Evolutionary conservation across 2,113 vertebrate species (phyloP).

Genomic region (Plestiodon gilberti): DNA sequence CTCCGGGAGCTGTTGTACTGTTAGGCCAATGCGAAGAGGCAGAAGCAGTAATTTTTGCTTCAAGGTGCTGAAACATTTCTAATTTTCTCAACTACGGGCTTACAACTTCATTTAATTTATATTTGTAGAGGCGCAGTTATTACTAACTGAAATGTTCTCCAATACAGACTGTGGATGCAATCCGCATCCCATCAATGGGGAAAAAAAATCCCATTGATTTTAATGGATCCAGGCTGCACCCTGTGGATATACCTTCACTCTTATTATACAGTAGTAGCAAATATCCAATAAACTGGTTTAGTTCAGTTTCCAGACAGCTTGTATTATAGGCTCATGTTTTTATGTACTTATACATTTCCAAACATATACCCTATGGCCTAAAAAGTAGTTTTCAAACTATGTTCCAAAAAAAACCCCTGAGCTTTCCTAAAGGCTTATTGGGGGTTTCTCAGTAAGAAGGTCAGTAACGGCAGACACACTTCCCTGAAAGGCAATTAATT

Average conservation of each 20-base stretch:
- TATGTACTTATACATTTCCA: background rate
- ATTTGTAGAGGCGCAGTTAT: background rate
- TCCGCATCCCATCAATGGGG: background rate
- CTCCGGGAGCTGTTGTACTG: conserved; percentile 45
- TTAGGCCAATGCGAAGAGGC: background rate
- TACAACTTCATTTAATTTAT: conserved; percentile 28
- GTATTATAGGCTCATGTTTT: background rate
- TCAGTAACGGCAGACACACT: background rate
- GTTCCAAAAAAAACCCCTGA: background rate
- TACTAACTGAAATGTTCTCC: background rate
- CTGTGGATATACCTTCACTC: background rate
- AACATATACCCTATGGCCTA: background rate
- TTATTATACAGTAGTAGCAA: accelerated
- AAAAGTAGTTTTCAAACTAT: background rate
- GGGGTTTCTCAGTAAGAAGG: background rate
- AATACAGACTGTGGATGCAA: background rate
- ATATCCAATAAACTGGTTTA: accelerated
- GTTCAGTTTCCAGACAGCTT: background rate
- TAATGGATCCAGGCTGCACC: background rate
- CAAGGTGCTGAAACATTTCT: conserved; percentile 24
- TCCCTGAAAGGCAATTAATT: background rate
- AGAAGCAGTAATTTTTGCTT: background rate
- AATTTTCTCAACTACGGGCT: conserved; percentile 23
- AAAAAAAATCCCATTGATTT: background rate
- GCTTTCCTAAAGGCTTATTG: background rate